Evolutionary conservation across 2,113 vertebrate genomes (phyloP), one percentile per base, ranked within the genome.

Genomic region (Strix uralensis): DNA sequence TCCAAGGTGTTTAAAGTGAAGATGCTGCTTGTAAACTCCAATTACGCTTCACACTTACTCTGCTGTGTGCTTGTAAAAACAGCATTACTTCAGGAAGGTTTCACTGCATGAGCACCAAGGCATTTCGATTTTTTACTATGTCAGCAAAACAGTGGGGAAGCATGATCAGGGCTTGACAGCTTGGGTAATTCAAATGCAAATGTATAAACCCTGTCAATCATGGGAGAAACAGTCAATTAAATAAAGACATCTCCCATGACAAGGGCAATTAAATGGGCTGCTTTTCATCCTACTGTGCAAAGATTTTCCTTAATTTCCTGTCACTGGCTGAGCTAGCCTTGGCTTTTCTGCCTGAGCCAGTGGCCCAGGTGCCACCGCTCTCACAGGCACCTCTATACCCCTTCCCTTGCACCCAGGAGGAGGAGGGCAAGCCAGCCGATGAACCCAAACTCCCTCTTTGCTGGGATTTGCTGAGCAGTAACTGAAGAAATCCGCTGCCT

Each of bases 141-240:
- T 84, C 73, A 79, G 91, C 70, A 79, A 66, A 91, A 79, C 77
- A 85, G 80, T 11, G 17, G 78, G 77, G 36, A 79, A 7, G 44
- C n/a, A n/a, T 51, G 88, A 95, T 92, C 61, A 79, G 65, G 85
- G 44, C 86, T 22, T 84, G 94, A 81, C 92, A 94, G 88, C 66
- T 52, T 57, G 54, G 36, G 27, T 92, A 94, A 95, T 96, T 97
- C 66, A 89, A 91, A 95, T 95, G 95, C 89, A 95, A 95, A 87
- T 87, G 34, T 62, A 71, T 23, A 85, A 90, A 73, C 44, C 32
- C 36, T 86, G 89, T 62, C 91, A 95, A 54, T 94, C 91, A 85
- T 4, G 5, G 67, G 54, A 89, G 91, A 91, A 91, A 51, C n/a
- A 95, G 42, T 62, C 71, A 92, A 89, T 95, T 94, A 95, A 96